Conservation (phyloP, 2,888 invertebrate genomes). For the Pachymerium ferrugineum region DNA sequence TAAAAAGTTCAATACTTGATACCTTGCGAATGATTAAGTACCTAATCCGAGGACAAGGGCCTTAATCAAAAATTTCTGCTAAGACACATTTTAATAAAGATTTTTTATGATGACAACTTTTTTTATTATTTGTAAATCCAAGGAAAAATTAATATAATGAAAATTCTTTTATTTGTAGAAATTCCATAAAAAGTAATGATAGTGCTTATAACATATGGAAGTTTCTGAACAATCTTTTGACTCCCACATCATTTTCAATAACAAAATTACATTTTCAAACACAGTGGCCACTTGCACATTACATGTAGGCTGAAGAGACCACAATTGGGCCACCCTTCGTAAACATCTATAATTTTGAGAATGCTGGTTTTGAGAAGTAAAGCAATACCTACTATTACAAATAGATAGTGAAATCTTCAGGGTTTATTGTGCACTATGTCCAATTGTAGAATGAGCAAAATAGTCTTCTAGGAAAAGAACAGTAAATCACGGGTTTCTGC, state of each 20-base stretch:
- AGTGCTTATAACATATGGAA: not conserved
- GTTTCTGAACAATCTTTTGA: not conserved
- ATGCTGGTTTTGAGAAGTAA: not conserved
- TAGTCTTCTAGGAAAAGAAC: not conserved
- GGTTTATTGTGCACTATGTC: conserved; percentile 4
- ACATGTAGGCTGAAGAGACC: not conserved
- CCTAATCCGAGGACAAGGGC: too few species aligned
- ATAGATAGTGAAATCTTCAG: not conserved
- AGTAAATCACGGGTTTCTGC: not conserved
- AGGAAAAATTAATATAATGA: not conserved
- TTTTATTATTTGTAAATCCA: not conserved
- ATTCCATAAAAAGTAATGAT: conserved; percentile 6
- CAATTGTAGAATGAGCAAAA: not conserved
- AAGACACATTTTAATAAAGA: too few species aligned
- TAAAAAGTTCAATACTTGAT: too few species aligned
- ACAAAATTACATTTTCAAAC: not conserved
- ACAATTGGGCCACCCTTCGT: not conserved
- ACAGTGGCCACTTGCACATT: conserved; percentile 8
- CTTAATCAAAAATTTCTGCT: too few species aligned
- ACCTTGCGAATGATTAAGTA: too few species aligned
- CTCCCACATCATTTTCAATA: not conserved
- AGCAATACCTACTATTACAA: not conserved
- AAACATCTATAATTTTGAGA: not conserved
- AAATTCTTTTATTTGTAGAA: not conserved
- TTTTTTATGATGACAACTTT: not conserved